Base-by-base conservation (phyloP, 1,140 invertebrate genomes). In the Musca vetustissima region DNA sequence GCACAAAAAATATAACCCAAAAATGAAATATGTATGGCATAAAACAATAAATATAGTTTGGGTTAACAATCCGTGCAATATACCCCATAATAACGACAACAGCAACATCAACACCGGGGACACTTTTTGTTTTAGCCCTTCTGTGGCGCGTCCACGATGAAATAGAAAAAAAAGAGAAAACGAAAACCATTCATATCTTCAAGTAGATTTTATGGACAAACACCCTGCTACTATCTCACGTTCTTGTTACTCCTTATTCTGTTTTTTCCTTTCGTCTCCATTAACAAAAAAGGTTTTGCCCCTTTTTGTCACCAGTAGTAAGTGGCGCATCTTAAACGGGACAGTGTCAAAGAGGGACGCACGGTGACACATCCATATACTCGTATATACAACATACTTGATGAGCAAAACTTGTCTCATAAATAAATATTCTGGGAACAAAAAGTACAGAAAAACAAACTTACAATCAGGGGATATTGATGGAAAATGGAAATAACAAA, bases 21-120 rank as follows among this genome's bases (percentile, higher is more conserved):
- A 43, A 43, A 43, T 43, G 36, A 43, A 43, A 43, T 43, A 43
- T 43, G 36, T 43, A 43, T 43, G 36, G 36, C 36, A 43, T 21
- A 66, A 50, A 9, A 52, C 25, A 32, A 66, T 66, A 66, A 66
- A 66, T 52, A 53, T 66, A 66, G 65, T 66, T 61, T 66, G 49
- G 49, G 65, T 52, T 66, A 66, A 66, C 65, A 66, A 66, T 53
- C 65, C 65, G 25, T 66, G 49, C 25, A 50, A 66, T 66, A 52
- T 32, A 43, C 36, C 36, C 36, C 36, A 11, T 13, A 43, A 43
- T 43, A 43, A 11, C 36, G n/a, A n/a, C n/a, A n/a, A n/a, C n/a
- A n/a, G n/a, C n/a, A n/a, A n/a, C n/a, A n/a, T n/a, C n/a, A 13
- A 43, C 36, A 43, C 36, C 6, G 13, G 36, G 36, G 36, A 43